Base-by-base conservation (phyloP, 2,797 vertebrate genomes). In the Parambassis ranga region DNA sequence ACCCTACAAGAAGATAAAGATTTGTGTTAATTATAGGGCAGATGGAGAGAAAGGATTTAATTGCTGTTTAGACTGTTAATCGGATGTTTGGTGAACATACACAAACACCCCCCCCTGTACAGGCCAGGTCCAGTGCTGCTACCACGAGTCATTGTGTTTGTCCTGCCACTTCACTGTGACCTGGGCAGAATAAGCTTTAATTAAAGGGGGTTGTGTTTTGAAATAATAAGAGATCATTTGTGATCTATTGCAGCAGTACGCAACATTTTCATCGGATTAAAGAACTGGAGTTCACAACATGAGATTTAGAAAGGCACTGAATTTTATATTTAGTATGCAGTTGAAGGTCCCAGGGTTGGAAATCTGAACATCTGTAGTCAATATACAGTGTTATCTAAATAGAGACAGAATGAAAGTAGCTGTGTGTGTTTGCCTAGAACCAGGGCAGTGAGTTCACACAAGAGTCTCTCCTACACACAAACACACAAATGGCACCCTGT, bases 11-110 rank as follows among this genome's bases (percentile, higher is more conserved):
- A 39, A 76, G 58, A 64, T 53, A 43, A 50, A 73, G 65, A 57
- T 72, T 71, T 67, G 37, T 28, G 22, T 57, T 73, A 77, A 86
- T 85, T 77, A 72, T 48, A 57, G 48, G 65, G 64, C 82, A 88
- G 82, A 83, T 85, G 85, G 82, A 65, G 75, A 68, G 63, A 81
- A 63, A 80, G 74, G 73, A 78, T 82, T 79, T 80, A 81, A 75
- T 74, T 64, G 50, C 70, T 71, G 64, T 79, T 80, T 71, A 60
- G 72, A 52, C 57, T 19, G 63, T 77, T 87, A 86, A 87, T 88
- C 77, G 57, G 82, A 77, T 89, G 83, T 87, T 87, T 87, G 77
- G 66, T 41, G 79, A 87, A 83, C 65, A 80, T 67, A 75, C 70
- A 84, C 65, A 83, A 79, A 78, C 68, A 57, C 60, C 71, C 74